Conservation (phyloP, 2,797 vertebrate genomes). For the Leuciscus waleckii region DNA sequence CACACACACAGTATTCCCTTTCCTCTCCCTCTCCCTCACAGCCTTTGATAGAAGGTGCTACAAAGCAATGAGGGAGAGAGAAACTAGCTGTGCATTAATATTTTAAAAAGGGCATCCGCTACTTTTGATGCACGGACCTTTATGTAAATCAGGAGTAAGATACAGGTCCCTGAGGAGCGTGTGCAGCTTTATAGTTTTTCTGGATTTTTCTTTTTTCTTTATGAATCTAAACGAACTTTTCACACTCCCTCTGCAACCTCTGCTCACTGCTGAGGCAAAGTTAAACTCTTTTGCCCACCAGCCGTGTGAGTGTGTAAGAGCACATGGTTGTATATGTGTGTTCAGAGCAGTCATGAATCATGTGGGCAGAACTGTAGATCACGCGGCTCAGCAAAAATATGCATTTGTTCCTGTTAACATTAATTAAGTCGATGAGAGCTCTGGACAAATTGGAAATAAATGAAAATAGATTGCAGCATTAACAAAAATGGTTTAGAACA, state of each 20-base stretch:
- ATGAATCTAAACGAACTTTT: slow-evolving; percentile 93
- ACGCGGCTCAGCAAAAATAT: not conserved
- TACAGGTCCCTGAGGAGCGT: slow-evolving; percentile 85
- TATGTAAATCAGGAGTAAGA: slow-evolving; percentile 91
- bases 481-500: slow-evolving; percentile 24
- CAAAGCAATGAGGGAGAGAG: slow-evolving; percentile 86
- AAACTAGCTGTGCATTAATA: slow-evolving; percentile 93
- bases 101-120: slow-evolving; percentile 91
- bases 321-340: slow-evolving; percentile 12
- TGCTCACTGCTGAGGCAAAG: slow-evolving; percentile 79
- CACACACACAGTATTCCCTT: slow-evolving; percentile 37
- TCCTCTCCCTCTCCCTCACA: slow-evolving; percentile 76
- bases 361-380: slow-evolving; percentile 1
- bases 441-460: slow-evolving; percentile 48
- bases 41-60: slow-evolving; percentile 89
- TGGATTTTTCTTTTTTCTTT: slow-evolving; percentile 73
- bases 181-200: slow-evolving; percentile 84
- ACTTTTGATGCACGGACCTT: slow-evolving; percentile 93
- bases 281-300: slow-evolving; percentile 67
- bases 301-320: slow-evolving; percentile 18
- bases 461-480: slow-evolving; percentile 49
- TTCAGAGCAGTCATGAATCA: slow-evolving; percentile 19
- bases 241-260: slow-evolving; percentile 87
- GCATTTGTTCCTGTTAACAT: slow-evolving; percentile 50
- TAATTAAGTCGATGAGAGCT: slow-evolving; percentile 45